Conservation (phyloP, 2,113 vertebrate species). For the Datnioides undecimradiatus region DNA sequence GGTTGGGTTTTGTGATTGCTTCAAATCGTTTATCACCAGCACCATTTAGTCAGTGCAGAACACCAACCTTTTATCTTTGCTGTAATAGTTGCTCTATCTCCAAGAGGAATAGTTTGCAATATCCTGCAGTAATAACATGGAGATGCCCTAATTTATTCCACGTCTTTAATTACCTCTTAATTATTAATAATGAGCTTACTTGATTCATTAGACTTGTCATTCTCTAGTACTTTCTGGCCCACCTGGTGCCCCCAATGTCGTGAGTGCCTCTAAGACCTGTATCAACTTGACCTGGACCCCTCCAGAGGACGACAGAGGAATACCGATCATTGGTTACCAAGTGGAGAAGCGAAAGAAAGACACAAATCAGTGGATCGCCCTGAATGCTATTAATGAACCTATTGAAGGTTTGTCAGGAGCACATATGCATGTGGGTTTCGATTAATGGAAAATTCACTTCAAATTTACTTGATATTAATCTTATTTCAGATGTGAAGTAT, state of each 20-base stretch:
- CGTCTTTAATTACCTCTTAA: conserved; percentile 22
- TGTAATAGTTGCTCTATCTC: background rate
- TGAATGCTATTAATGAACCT: conserved; percentile 80
- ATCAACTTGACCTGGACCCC: conserved; percentile 87
- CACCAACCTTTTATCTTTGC: background rate
- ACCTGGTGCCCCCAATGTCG: conserved; percentile 84
- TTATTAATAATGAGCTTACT: conserved; percentile 17
- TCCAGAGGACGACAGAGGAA: conserved; percentile 80
- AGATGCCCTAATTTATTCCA: conserved; percentile 1
- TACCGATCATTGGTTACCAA: conserved; percentile 86
- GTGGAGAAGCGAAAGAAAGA: conserved; percentile 90
- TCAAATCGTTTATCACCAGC: conserved; percentile 37
- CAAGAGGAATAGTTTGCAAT: conserved; percentile 7
- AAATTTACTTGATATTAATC: background rate
- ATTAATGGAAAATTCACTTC: background rate
- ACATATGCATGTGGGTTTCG: background rate
- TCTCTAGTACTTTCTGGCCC: conserved; percentile 84
- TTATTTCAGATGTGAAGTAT: conserved; percentile 81
- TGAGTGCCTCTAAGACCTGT: conserved; percentile 82
- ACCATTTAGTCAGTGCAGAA: conserved; percentile 17
- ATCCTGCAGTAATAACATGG: conserved; percentile 9
- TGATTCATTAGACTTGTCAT: conserved; percentile 26
- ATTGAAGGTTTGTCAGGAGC: conserved; percentile 80
- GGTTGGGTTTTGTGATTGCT: conserved; percentile 20
- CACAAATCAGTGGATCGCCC: conserved; percentile 84